Base-by-base conservation (phyloP, 2,888 invertebrate genomes). In the Caenorhabditis drosophilae region DNA sequence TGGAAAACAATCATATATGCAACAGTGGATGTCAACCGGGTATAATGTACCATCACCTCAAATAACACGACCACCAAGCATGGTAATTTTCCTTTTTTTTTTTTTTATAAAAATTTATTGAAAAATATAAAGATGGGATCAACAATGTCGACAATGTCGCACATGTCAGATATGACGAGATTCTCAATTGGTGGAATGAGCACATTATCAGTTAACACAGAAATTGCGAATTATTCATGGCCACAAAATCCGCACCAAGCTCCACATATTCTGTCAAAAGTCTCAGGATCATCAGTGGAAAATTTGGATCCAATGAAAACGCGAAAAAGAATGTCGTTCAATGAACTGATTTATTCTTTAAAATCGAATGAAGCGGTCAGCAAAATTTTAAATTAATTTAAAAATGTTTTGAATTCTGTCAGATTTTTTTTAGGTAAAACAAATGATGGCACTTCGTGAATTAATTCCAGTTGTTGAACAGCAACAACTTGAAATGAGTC, bases 111-210 rank as follows among this genome's bases (percentile, higher is more conserved):
- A n/a, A n/a, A n/a, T n/a, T n/a, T n/a, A n/a, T n/a, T n/a, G n/a
- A n/a, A n/a, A n/a, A n/a, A n/a, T n/a, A n/a, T n/a, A n/a, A n/a
- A 62, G 62, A 44, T 64, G 4, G 64, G 64, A 2, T 64, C 64
- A 2, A 48, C 38, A 2, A 55, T 55, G 54, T 55, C 54, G 15
- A 55, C 50, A n/a, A 40, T 53, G 27, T 57, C 63, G 1, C 23
- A 48, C 11, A 62, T 64, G 63, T 54, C 63, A 3, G 35, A 46
- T 16, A 48, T 51, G 51, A 48, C 64, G n/a, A 12, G 27, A 0
- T 25, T 42, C 42, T 53, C 59, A 6, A 35, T 26, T 22, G 58
- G 58, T 12, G 59, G 53, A 42, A 44, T 64, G 20, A 46, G 46
- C 4, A 41, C 48, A 12, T 48, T 64, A 1, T 64, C 64, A 0